These are phyloP conservation scores for cattle (Bos taurus) DNA, from an alignment of 2,113 vertebrate species.

Conservation along the genomic window ARS-UCD2.0 NC_037336.1:80028001-80028500, in stretches of 20 bases:
- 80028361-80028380: background rate
- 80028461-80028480: background rate
- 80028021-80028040: too few species aligned
- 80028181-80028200: background rate
- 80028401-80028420: background rate
- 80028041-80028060: background rate
- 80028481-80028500: background rate
- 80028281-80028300: background rate
- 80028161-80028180: background rate
- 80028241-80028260: background rate
- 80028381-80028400: constrained; percentile 7
- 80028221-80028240: background rate
- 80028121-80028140: background rate
- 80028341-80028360: background rate
- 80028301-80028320: constrained; percentile 12
- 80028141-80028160: background rate
- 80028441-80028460: background rate
- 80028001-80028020: too few species aligned
- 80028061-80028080: background rate
- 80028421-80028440: constrained; percentile 20
- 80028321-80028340: constrained; percentile 15
- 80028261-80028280: background rate
- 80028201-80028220: background rate
- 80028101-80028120: background rate
- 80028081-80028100: background rate